phyloP scores from a whole-genome alignment of 2,797 vertebrate genomes.

The Anableps anableps region DNA sequence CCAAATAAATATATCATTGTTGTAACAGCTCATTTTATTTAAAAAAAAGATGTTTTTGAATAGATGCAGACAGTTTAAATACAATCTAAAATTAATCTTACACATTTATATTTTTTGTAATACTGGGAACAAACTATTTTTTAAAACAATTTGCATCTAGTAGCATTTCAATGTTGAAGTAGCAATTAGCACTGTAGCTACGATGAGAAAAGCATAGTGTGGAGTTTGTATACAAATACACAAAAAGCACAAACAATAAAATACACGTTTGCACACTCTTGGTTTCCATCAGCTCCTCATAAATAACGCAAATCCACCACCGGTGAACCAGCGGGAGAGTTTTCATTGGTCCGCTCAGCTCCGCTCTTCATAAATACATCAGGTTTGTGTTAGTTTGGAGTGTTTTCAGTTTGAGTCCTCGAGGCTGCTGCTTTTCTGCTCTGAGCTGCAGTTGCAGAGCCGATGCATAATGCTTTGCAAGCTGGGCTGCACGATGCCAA shows the following conservation, averaged over 20 bases:
- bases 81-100: constrained; percentile 82
- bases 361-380: constrained; percentile 63
- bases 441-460: constrained; percentile 83
- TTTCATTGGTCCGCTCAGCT: constrained; percentile 19
- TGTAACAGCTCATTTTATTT: constrained; percentile 79
- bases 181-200: constrained; percentile 73
- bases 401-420: constrained; percentile 92
- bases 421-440: constrained; percentile 82
- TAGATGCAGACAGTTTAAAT: constrained; percentile 83
- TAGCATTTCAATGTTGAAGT: constrained; percentile 70
- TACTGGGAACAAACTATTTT: constrained; percentile 71
- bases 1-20: constrained; percentile 2
- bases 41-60: constrained; percentile 75
- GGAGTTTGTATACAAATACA: constrained; percentile 76
- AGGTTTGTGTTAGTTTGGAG: constrained; percentile 52
- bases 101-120: constrained; percentile 71
- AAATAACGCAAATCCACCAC: constrained; percentile 76
- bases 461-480: constrained; percentile 92
- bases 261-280: constrained; percentile 63
- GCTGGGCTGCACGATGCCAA: constrained; percentile 96
- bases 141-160: constrained; percentile 81
- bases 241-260: constrained; percentile 69
- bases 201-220: constrained; percentile 59
- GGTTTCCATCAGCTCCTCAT: constrained; percentile 68
- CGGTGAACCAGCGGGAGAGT: constrained; percentile 42